Evolutionary conservation across 2,113 vertebrate species (phyloP).

Genomic region (Aythya baeri): DNA sequence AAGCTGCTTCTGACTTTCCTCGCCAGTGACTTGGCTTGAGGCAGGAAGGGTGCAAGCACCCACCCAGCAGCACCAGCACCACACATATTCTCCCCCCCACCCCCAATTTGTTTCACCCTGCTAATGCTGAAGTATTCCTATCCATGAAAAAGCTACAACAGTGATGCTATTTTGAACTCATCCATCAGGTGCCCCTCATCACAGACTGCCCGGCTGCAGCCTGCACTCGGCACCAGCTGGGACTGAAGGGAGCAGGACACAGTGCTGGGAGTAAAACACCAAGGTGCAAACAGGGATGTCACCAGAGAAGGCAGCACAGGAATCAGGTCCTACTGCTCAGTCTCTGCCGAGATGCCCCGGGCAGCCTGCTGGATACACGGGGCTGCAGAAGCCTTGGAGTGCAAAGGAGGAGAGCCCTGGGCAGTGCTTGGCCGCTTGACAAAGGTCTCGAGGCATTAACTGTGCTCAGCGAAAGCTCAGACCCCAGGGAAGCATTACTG

Average conservation of each 20-base stretch:
- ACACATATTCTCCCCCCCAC: too few species aligned
- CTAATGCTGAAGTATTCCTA: background rate
- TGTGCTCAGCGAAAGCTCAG: background rate
- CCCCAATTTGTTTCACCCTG: background rate
- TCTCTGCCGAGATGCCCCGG: background rate
- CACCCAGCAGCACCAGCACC: background rate
- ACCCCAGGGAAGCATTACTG: background rate
- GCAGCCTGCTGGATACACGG: background rate
- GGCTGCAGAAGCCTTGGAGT: background rate
- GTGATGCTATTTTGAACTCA: background rate
- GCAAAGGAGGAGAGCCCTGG: background rate
- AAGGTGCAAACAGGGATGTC: background rate
- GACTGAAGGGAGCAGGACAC: background rate
- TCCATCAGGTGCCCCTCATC: fast-evolving
- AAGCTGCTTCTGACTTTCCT: background rate
- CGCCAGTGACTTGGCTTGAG: fast-evolving
- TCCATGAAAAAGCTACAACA: background rate
- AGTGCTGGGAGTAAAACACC: background rate
- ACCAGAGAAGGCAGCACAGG: background rate
- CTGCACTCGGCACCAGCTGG: background rate
- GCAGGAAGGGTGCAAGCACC: background rate
- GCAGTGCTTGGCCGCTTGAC: background rate
- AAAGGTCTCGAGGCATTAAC: background rate
- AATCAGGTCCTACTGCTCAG: background rate
- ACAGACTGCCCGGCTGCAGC: fast-evolving